A percentile compares a stretch with the other conserved stretches of the same genome.
Evolutionary conservation across 2,113 vertebrate species (phyloP).

Genomic region (Phocoena phocoena): DNA sequence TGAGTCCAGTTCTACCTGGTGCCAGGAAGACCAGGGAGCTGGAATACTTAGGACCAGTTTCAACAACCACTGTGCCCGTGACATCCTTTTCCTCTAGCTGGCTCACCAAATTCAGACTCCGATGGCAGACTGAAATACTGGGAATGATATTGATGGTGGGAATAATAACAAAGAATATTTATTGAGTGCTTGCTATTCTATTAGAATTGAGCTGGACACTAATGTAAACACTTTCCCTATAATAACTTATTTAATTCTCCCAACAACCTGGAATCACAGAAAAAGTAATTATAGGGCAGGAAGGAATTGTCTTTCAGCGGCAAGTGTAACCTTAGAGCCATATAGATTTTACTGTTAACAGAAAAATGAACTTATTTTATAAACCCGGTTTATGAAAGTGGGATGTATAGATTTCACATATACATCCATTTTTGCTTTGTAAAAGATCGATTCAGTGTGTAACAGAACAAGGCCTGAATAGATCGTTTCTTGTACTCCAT

Average conservation of each 20-base stretch:
- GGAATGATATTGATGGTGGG: not conserved
- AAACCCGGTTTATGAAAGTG: not conserved
- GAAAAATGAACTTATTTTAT: constrained; percentile 12
- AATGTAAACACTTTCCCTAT: not conserved
- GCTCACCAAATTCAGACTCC: not conserved
- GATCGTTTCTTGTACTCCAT: not conserved
- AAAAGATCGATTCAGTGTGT: not conserved
- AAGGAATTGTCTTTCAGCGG: not conserved
- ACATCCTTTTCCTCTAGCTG: not conserved
- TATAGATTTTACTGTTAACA: not conserved
- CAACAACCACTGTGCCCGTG: fast-evolving
- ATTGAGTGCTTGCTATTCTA: not conserved
- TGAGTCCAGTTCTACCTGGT: not conserved
- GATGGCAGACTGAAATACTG: not conserved
- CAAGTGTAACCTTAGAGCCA: not conserved
- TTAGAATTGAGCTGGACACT: not conserved
- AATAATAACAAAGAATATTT: not conserved
- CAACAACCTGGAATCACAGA: not conserved
- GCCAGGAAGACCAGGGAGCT: not conserved
- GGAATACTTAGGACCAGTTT: not conserved
- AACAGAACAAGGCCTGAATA: not conserved
- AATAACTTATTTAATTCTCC: not conserved
- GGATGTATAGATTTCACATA: not conserved
- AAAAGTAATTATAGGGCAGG: not conserved
- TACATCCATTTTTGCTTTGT: not conserved